phyloP scores from a whole-genome alignment of 2,113 vertebrate genomes.

The Sturnira hondurensis region DNA sequence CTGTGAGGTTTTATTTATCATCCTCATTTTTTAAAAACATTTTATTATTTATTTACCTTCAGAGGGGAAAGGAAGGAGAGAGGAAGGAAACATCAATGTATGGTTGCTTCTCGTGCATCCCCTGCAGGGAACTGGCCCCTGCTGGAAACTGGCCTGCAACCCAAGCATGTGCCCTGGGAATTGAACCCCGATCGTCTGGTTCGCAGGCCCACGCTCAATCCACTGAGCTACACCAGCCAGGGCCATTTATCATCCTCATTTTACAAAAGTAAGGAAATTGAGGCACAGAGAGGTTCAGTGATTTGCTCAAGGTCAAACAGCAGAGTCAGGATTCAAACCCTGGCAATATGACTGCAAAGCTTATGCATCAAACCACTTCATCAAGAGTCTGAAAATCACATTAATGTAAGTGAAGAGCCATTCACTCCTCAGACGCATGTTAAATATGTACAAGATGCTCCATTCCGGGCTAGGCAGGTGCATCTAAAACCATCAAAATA shows the following conservation, averaged over 20 bases:
- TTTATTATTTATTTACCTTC: no score
- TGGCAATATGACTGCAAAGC: not conserved
- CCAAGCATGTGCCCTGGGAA: no score
- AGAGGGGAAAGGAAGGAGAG: no score
- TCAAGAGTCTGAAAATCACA: not conserved
- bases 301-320: constrained; percentile 58
- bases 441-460: not conserved
- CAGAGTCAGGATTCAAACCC: not conserved
- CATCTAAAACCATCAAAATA: not conserved
- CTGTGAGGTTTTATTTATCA: not conserved
- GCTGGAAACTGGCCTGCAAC: no score
- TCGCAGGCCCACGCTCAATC: no score
- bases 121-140: no score
- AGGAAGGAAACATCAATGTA: no score
- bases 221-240: no score
- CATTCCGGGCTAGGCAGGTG: not conserved
- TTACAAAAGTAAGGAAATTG: constrained; percentile 11
- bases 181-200: no score
- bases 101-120: no score
- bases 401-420: not conserved
- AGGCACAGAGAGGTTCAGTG: constrained; percentile 47
- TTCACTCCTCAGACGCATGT: not conserved
- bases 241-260: constrained; percentile 34
- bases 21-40: no score
- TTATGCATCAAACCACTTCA: not conserved